Percentiles rank a stretch among this genome's conserved stretches.
phyloP scores from a whole-genome alignment of 2,113 vertebrate genomes.

The Physeter macrocephalus region DNA sequence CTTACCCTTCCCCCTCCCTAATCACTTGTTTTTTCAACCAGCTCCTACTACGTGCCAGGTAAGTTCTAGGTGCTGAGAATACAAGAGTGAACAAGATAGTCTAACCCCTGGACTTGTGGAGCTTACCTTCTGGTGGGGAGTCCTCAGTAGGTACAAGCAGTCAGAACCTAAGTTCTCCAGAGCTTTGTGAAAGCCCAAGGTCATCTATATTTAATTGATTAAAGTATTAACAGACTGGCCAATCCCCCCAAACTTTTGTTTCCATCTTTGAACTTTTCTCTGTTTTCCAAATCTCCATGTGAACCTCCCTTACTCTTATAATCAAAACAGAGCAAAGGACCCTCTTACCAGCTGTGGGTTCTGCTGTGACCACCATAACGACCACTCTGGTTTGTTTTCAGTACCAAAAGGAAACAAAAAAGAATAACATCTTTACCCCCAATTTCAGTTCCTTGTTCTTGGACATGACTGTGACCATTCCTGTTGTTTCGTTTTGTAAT shows the following conservation, averaged over 20 bases:
- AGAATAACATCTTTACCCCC: background rate
- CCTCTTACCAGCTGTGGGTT: too few relatives aligned
- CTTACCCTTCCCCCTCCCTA: too few relatives aligned
- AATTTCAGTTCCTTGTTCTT: background rate
- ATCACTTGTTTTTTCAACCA: background rate
- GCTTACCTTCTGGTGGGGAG: background rate
- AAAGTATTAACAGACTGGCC: background rate
- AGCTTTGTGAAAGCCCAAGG: background rate
- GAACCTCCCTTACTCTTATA: background rate
- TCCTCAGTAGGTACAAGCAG: background rate
- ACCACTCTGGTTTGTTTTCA: background rate
- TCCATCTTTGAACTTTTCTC: background rate
- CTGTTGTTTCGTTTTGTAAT: background rate
- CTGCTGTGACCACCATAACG: fast-evolving
- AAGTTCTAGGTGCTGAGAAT: background rate
- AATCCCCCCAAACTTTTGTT: background rate
- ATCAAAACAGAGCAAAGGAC: background rate
- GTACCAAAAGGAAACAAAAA: background rate
- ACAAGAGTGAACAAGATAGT: background rate
- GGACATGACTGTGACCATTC: background rate
- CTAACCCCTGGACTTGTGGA: background rate
- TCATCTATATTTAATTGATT: background rate
- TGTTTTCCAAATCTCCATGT: background rate
- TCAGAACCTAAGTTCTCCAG: background rate
- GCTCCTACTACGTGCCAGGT: background rate